phyloP scores from a whole-genome alignment of 2,888 invertebrate genomes.

The Hypomecis atomaria region DNA sequence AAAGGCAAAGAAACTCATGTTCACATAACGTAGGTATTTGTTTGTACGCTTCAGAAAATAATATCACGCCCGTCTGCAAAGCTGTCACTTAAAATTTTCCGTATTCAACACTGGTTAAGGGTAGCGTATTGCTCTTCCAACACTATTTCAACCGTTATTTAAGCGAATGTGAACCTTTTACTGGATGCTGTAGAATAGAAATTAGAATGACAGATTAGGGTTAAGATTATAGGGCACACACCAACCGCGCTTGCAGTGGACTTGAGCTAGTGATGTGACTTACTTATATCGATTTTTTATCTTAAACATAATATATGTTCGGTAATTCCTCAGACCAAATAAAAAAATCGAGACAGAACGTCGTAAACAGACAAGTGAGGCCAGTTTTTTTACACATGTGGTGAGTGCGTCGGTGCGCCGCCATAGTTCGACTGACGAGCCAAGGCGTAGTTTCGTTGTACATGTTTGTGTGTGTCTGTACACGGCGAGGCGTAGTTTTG shows the following conservation, averaged over 20 bases:
- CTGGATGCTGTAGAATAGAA: conserved; percentile 12
- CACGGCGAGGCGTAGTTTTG: too few species aligned
- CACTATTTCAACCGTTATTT: conserved; percentile 21
- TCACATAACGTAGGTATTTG: too few species aligned
- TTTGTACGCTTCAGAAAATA: background rate
- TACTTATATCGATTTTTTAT: conserved; percentile 26
- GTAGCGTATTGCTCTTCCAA: conserved; percentile 29
- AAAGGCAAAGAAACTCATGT: too few species aligned
- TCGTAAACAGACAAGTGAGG: too few species aligned
- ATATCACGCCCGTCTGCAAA: conserved; percentile 7
- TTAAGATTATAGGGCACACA: conserved; percentile 34
- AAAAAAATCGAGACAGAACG: too few species aligned
- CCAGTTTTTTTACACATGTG: too few species aligned
- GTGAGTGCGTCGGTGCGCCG: too few species aligned
- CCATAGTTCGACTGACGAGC: too few species aligned
- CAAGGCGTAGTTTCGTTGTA: too few species aligned
- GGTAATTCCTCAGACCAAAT: too few species aligned
- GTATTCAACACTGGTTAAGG: conserved; percentile 34
- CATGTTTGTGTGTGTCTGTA: too few species aligned
- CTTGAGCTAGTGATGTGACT: conserved; percentile 11
- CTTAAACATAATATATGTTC: too few species aligned
- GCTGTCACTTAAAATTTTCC: conserved; percentile 36
- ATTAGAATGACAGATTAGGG: conserved; percentile 27
- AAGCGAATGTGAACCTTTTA: conserved; percentile 33
- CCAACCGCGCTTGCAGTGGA: conserved; percentile 35